A percentile compares a stretch with the other conserved stretches of the same genome.
Conservation (phyloP, 2,113 vertebrate genomes). For the Passer domesticus region DNA sequence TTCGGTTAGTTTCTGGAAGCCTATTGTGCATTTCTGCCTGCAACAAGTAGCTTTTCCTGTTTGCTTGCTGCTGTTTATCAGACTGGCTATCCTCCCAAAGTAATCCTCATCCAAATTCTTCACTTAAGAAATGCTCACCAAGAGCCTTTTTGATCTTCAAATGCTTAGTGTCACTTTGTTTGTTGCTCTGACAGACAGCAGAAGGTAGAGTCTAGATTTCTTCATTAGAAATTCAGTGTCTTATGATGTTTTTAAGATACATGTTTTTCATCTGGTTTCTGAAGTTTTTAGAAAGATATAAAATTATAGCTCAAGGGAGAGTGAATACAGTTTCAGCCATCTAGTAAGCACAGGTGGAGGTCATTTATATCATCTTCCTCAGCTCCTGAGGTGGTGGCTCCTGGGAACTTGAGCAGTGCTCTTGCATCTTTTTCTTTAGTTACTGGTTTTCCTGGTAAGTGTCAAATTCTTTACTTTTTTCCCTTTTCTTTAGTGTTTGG, state of each 20-base stretch:
- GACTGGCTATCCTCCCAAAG: neutral
- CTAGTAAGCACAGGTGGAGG: neutral
- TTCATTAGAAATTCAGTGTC: neutral
- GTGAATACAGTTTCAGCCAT: neutral
- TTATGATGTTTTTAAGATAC: neutral
- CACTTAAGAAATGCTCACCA: neutral
- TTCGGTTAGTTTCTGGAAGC: constrained; percentile 22
- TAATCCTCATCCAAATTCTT: neutral
- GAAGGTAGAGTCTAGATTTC: neutral
- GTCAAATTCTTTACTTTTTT: neutral
- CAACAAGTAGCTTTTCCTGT: constrained; percentile 15
- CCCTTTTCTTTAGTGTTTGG: neutral
- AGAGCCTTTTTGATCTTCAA: neutral
- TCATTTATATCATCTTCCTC: neutral
- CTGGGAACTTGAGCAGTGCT: neutral
- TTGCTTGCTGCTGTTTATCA: neutral
- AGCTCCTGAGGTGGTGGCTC: neutral
- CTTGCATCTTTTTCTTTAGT: neutral
- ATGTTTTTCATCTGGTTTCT: neutral
- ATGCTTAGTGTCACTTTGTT: neutral
- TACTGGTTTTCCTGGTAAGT: neutral
- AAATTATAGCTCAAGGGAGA: neutral
- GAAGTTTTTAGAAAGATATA: neutral
- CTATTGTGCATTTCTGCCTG: neutral
- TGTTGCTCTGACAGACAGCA: neutral